Evolutionary conservation across 1,140 invertebrate species (phyloP).

Genomic region (Caenorhabditis tropicalis): DNA sequence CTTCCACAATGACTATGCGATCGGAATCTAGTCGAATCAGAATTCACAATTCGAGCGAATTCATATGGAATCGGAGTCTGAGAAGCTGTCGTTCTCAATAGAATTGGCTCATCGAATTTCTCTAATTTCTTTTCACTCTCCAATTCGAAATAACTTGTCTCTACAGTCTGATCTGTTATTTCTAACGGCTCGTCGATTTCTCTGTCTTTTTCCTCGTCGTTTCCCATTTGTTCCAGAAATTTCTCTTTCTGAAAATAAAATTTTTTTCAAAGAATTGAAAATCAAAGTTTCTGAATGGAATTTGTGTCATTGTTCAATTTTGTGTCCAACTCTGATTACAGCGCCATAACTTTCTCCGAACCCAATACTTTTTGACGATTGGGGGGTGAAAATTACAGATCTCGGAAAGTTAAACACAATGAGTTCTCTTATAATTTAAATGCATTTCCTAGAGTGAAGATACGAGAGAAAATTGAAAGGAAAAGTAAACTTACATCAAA

Average conservation of each 20-base stretch:
- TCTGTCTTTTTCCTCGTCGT: background rate
- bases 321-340: too few relatives aligned
- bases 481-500: background rate
- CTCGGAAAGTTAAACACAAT: too few relatives aligned
- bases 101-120: background rate
- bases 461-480: background rate
- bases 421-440: too few relatives aligned
- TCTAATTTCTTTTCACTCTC: background rate
- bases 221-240: background rate
- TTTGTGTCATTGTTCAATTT: too few relatives aligned
- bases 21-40: background rate
- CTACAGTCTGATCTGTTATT: constrained; percentile 2
- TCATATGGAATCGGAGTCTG: background rate
- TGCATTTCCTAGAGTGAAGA: background rate
- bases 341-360: too few relatives aligned
- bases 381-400: too few relatives aligned
- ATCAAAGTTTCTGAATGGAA: too few relatives aligned
- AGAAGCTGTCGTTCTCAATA: background rate
- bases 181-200: background rate
- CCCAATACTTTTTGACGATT: too few relatives aligned
- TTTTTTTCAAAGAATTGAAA: too few relatives aligned
- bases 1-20: background rate
- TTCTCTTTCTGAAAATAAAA: background rate
- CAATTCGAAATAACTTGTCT: background rate
- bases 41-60: background rate